These are phyloP conservation scores for Dicentrarchus labrax DNA, from an alignment of 2,113 vertebrate species.

Conservation along the genomic window DNA sequence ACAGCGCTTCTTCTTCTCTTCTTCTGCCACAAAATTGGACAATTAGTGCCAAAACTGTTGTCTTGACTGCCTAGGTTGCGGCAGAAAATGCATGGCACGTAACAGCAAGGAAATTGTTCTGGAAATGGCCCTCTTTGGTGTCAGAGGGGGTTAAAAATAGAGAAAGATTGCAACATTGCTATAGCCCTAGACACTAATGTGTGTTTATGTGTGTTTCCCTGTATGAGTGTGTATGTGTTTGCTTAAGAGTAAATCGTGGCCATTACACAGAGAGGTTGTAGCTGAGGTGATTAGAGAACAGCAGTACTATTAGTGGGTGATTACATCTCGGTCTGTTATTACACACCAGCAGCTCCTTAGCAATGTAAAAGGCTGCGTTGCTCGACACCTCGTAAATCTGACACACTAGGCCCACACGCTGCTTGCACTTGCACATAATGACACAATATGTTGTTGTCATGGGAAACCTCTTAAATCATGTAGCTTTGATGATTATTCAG, in stretches of 20 bases:
- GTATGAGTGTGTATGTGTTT: slow-evolving; percentile 44
- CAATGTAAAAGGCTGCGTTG: slow-evolving; percentile 46
- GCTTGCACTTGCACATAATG: slow-evolving; percentile 31
- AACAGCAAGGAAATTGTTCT: slow-evolving; percentile 40
- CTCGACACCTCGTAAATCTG: slow-evolving; percentile 72
- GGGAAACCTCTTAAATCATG: slow-evolving; percentile 22
- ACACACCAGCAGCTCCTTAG: slow-evolving; percentile 58
- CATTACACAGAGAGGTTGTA: slow-evolving; percentile 51
- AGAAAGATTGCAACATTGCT: slow-evolving; percentile 18
- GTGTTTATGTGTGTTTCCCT: slow-evolving; percentile 37
- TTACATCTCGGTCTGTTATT: slow-evolving; percentile 71
- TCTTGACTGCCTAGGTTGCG: slow-evolving; percentile 20
- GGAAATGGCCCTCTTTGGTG: slow-evolving; percentile 43
- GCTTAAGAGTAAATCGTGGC: slow-evolving; percentile 48
- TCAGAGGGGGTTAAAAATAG: slow-evolving; percentile 18
- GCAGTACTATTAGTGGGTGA: slow-evolving; percentile 67
- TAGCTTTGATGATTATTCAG: slow-evolving; percentile 37
- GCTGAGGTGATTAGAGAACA: slow-evolving; percentile 66
- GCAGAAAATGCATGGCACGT: slow-evolving; percentile 33
- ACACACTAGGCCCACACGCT: slow-evolving; percentile 52
- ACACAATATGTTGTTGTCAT: slow-evolving; percentile 43
- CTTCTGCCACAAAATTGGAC: slow-evolving; percentile 44
- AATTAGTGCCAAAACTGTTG: slow-evolving; percentile 46
- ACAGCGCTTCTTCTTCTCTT: slow-evolving; percentile 26
- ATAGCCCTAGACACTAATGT: slow-evolving; percentile 41